Evolutionary conservation across 92 coral and sea anemone genomes (phyloP), one percentile per base, ranked within the genome.

Genomic region (Porites lobata): DNA sequence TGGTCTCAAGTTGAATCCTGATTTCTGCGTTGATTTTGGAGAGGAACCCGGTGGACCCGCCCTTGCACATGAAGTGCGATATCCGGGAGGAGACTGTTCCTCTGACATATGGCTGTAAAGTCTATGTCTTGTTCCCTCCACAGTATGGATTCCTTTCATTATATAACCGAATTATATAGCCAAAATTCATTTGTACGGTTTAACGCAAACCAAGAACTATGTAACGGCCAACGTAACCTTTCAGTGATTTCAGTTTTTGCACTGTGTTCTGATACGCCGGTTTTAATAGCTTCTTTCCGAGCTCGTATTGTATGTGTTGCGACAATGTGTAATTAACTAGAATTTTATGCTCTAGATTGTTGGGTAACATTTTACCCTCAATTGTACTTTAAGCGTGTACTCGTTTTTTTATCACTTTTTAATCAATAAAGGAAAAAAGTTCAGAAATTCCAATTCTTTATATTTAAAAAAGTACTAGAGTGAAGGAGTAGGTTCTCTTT

Each of bases 71-170:
- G 99, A 96, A 88, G 95, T 96, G 32, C 96, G 99, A 65, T 96
- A 96, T 75, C 99, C 99, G 4, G 99, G 99, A 21, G 99, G 99
- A 73, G 99, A 94, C 78, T 96, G 99, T 72, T 93, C 99, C 90
- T 96, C 99, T 10, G 99, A 96, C 73, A 96, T 96, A 26, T 96
- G 98, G 98, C 90, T 96, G 29, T 94, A 79, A 72, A 61, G 63
- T 9, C 8, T 70, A 26, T 26, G 5, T 9, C 4, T 13, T 29
- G 38, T 2, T 57, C 63, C 14, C 63, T 57, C 63, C 3, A 11
- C 12, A 57, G 63, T 57, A 57, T 57, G 63, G 63, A 57, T 11
- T 9, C 0, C 66, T 0, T 0, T 10, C 1, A 62, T 15, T 15
- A 62, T 18, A 62, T 15, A 62, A 62, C 66, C 66, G 63, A 57